Conservation (phyloP, 2,113 vertebrate species). For the Cricetomys ansorgei region DNA sequence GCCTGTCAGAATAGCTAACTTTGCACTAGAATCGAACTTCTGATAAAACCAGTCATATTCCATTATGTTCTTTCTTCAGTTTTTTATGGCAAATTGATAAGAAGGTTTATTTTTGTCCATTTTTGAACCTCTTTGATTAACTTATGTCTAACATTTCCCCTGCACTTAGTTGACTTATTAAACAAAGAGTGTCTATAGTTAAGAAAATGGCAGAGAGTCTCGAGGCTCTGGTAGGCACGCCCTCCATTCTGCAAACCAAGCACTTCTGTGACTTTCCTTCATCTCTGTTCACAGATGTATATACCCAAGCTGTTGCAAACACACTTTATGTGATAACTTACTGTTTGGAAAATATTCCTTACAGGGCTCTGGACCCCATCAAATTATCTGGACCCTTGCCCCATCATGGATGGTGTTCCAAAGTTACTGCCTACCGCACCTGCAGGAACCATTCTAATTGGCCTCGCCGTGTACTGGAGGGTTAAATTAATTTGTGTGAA, state of each 20-base stretch:
- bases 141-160: not conserved
- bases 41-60: not conserved
- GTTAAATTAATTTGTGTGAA: conserved; percentile 68
- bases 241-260: not conserved
- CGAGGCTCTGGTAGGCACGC: not conserved
- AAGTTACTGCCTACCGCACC: not conserved
- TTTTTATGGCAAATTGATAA: not conserved
- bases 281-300: not conserved
- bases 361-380: conserved; percentile 35
- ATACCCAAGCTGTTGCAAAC: conserved; percentile 57
- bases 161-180: not conserved
- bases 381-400: not conserved
- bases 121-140: not conserved
- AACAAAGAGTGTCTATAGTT: not conserved
- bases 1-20: not conserved
- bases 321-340: conserved; percentile 44
- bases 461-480: conserved; percentile 36
- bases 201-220: not conserved
- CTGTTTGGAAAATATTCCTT: conserved; percentile 55
- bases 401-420: not conserved
- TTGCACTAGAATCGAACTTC: not conserved
- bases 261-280: conserved; percentile 19
- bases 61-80: not conserved
- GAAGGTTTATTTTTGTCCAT: not conserved
- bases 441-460: conserved; percentile 73